phyloP scores from a whole-genome alignment of 2,888 invertebrate genomes.

The Caenorhabditis uteleia region DNA sequence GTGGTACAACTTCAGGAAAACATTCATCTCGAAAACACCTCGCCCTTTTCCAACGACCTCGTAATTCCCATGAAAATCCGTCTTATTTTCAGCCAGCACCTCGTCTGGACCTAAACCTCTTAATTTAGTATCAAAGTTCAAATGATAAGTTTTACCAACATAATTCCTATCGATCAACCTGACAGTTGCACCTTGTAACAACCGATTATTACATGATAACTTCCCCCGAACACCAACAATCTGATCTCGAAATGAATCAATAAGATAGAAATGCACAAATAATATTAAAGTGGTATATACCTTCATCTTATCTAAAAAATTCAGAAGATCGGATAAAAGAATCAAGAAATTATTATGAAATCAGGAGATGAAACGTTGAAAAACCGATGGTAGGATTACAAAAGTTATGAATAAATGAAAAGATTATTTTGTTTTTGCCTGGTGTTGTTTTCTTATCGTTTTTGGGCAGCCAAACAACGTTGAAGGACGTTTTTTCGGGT shows the following conservation, averaged over 20 bases:
- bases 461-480: no score
- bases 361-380: no score
- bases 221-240: slow-evolving; percentile 53
- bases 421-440: no score
- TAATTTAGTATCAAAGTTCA: neutral
- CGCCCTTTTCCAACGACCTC: slow-evolving; percentile 52
- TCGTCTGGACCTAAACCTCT: slow-evolving; percentile 52
- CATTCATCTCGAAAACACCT: slow-evolving; percentile 50
- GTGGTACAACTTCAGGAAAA: slow-evolving; percentile 33
- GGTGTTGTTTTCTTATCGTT: no score
- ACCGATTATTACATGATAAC: slow-evolving; percentile 51
- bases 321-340: no score
- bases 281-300: no score
- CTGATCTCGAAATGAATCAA: slow-evolving; percentile 48
- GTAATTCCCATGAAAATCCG: slow-evolving; percentile 53
- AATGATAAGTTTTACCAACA: slow-evolving; percentile 43
- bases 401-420: no score
- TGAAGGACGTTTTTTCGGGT: no score
- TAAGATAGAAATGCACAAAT: no score
- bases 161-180: slow-evolving; percentile 54
- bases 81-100: slow-evolving; percentile 48
- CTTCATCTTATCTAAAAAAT: no score
- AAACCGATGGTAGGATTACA: no score
- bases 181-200: slow-evolving; percentile 45
- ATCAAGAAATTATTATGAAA: no score